Evolutionary conservation across 2,888 invertebrate species (phyloP), one percentile per base, ranked within the genome.

Genomic region (Liodrosophila aerea): DNA sequence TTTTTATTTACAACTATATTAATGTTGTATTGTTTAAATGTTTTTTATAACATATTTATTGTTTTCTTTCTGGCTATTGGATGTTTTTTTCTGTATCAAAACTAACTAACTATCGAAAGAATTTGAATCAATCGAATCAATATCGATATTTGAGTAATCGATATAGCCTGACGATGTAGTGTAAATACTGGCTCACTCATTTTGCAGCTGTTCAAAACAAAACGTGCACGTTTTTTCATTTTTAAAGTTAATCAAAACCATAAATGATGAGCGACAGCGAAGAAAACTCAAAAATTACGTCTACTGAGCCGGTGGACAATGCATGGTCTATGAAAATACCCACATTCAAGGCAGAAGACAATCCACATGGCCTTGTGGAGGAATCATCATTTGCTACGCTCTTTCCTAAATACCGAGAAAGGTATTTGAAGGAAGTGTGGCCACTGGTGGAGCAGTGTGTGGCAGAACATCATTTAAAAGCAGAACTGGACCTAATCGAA

Each of bases 341-440:
- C 0, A 92, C 94, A 80, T 99, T 99, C 86, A 95, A 93, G 56
- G 93, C 94, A 27, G 95, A 96, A 82, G 95, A 99, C 88, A 98
- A 98, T 90, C 96, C 95, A 54, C 92, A 95, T 91, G 90, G 90
- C 4, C 90, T 99, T 41, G 86, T 97, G 7, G 96, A 96, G 88
- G 98, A 99, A 91, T 98, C 98, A 88, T 96, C 97, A 4, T 99
- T 99, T 91, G 98, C 98, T 0, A 97, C 97, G 0, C 91, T 99
- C 11, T 99, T 99, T 90, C 99, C 99, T 0, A 97, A 97, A 89
- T 99, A 99, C 88, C 92, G 99, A 58, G 99, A 99, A 90, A 95
- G 96, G 83, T 99, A 99, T 90, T 90, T 99, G 7, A 94, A 94
- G 84, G 96, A 98, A 91, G 96, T 96, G 86, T 99, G 98, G 98